These are phyloP conservation scores for Agrochola lota DNA, from an alignment of 2,888 invertebrate species.

Conservation along the genomic window DNA sequence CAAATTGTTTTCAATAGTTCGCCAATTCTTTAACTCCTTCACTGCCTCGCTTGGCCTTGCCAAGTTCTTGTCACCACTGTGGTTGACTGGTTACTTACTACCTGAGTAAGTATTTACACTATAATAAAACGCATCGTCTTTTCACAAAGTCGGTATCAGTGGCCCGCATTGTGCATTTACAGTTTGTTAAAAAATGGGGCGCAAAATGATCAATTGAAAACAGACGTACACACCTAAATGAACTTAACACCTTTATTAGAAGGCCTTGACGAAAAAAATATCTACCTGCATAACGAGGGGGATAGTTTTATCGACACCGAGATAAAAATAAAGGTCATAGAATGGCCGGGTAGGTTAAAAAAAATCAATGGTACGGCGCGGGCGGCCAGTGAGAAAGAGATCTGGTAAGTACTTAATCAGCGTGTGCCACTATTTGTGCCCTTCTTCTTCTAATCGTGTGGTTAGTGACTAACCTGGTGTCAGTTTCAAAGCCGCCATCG, in stretches of 20 bases:
- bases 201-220: conserved; percentile 27
- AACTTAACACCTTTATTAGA: conserved; percentile 16
- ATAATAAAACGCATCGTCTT: conserved; percentile 6
- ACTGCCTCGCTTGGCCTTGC: neutral
- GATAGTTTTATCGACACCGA: conserved; percentile 6
- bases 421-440: too few species aligned
- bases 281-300: conserved; percentile 24
- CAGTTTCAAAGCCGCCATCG: too few species aligned
- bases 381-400: too few species aligned
- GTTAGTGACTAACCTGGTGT: too few species aligned
- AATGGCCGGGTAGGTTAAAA: neutral
- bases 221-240: neutral
- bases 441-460: too few species aligned
- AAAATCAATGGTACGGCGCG: neutral
- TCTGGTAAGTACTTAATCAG: too few species aligned
- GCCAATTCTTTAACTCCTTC: conserved; percentile 1
- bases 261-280: conserved; percentile 19
- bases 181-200: neutral
- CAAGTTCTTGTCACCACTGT: conserved; percentile 12
- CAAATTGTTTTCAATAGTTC: neutral
- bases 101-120: conserved; percentile 5
- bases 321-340: conserved; percentile 1
- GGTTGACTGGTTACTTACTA: neutral
- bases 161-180: conserved; percentile 10
- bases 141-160: neutral